Base-by-base conservation (phyloP, 2,888 invertebrate genomes). In the Aleiodes testaceus region DNA sequence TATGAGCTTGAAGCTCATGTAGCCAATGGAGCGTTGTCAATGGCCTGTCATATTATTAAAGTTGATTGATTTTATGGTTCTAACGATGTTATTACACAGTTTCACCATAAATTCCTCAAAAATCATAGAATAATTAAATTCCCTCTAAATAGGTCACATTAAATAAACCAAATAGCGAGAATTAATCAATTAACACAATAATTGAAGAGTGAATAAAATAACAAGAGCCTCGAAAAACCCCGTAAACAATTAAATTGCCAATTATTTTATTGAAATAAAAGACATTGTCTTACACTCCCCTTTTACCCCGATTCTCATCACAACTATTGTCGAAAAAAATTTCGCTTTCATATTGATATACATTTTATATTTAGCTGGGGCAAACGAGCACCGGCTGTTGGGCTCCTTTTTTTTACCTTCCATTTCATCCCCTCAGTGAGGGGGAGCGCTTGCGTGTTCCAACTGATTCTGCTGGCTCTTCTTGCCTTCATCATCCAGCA, bases 391-490 rank as follows among this genome's bases (percentile, higher is more conserved):
- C 47, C 30, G 30, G 65, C 65, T 65, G 49, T 49, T 65, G 30
- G 14, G 30, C 42, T 52, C 30, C 45, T 49, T 59, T 45, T 50
- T 61, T 42, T 20, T 45, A 16, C 18, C 30, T 68, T 44, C 59
- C 52, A 22, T 45, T 45, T 44, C 53, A 64, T 69, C 44, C 52
- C 64, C 50, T 45, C 30, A 22, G 44, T 7, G n/a, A 30, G 50
- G 50, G 68, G 70, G 69, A 65, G 74, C 77, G 77, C 77, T 50
- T 77, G 77, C 77, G 77, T 72, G 20, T 42, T 36, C 14, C 30
- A 42, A 70, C 63, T 50, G 52, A 69, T 66, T 49, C 70, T 36
- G n/a, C 67, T 65, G 26, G 12, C 49, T 36, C 59, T 26, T 50
- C 36, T 67, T 67, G n/a, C 53, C 59, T 18, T 26, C 36, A 59